phyloP scores from a whole-genome alignment of 2,113 vertebrate genomes.

The Neotoma lepida region DNA sequence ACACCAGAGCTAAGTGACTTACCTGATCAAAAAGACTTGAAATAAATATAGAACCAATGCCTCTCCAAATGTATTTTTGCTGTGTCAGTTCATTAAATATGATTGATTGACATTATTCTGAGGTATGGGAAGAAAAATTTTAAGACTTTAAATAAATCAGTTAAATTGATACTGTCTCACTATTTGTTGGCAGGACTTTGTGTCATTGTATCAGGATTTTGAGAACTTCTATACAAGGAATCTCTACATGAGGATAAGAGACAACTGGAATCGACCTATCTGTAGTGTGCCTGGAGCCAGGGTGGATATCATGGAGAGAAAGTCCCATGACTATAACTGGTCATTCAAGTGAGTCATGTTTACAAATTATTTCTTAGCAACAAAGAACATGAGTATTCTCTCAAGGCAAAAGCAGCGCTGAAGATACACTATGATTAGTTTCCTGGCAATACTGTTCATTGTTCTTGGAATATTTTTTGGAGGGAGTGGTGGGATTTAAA shows the following conservation, averaged over 20 bases:
- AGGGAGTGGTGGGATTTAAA: background rate
- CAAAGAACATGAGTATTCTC: background rate
- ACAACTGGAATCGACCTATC: slow-evolving; percentile 97
- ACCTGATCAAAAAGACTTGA: slow-evolving; percentile 2
- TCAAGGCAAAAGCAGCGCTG: background rate
- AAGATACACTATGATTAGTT: background rate
- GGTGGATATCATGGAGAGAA: slow-evolving; percentile 93
- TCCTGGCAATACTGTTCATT: slow-evolving; percentile 22
- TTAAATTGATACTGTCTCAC: slow-evolving; percentile 48
- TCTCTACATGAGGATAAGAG: slow-evolving; percentile 96
- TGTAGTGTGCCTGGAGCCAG: slow-evolving; percentile 95
- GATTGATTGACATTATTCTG: background rate
- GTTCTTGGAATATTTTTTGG: background rate
- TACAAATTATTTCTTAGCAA: slow-evolving; percentile 39
- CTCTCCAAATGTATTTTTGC: slow-evolving; percentile 17
- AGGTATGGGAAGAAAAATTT: background rate
- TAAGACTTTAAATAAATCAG: slow-evolving; percentile 15
- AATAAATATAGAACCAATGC: background rate
- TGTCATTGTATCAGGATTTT: slow-evolving; percentile 97
- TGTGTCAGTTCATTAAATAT: background rate
- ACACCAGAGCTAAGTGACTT: background rate
- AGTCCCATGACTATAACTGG: slow-evolving; percentile 96
- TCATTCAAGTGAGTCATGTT: slow-evolving; percentile 92
- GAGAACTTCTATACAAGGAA: slow-evolving; percentile 99
- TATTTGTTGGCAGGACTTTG: slow-evolving; percentile 91